These are phyloP conservation scores for Andricus quercusramuli DNA, from an alignment of 2,888 invertebrate species.

Conservation along the genomic window DNA sequence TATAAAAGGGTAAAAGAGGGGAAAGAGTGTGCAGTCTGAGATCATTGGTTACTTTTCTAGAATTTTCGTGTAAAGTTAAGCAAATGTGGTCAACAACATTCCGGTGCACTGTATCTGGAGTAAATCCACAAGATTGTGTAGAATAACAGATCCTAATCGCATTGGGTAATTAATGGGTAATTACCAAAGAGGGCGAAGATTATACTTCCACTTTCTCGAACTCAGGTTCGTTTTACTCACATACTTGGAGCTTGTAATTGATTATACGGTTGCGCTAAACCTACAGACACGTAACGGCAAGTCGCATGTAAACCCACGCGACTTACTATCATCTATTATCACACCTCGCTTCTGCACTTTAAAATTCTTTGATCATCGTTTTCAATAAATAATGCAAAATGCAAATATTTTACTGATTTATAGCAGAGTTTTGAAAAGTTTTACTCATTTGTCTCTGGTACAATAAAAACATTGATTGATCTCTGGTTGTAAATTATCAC, in stretches of 20 bases:
- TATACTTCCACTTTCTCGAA: slow-evolving; percentile 4
- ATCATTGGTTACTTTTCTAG: not conserved
- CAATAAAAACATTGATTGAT: not conserved
- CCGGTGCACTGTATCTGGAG: not conserved
- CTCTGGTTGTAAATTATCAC: not conserved
- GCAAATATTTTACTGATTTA: not conserved
- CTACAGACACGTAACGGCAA: not conserved
- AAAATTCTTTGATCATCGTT: not conserved
- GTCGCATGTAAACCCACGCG: not conserved
- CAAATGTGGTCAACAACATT: not conserved
- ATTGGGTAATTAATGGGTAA: not conserved
- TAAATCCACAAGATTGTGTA: not conserved
- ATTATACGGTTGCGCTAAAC: slow-evolving; percentile 5
- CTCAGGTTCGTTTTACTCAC: not conserved
- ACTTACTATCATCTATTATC: not conserved
- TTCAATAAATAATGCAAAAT: not conserved
- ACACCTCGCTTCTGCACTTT: not conserved
- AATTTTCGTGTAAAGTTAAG: not conserved
- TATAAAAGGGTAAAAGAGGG: too few species aligned
- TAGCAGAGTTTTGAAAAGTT: not conserved
- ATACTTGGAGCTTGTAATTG: not conserved
- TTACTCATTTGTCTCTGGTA: not conserved
- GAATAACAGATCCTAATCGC: not conserved
- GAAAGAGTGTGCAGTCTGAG: too few species aligned
- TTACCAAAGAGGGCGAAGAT: not conserved